Conservation (phyloP, 2,888 invertebrate genomes). For the Tineola bisselliella region DNA sequence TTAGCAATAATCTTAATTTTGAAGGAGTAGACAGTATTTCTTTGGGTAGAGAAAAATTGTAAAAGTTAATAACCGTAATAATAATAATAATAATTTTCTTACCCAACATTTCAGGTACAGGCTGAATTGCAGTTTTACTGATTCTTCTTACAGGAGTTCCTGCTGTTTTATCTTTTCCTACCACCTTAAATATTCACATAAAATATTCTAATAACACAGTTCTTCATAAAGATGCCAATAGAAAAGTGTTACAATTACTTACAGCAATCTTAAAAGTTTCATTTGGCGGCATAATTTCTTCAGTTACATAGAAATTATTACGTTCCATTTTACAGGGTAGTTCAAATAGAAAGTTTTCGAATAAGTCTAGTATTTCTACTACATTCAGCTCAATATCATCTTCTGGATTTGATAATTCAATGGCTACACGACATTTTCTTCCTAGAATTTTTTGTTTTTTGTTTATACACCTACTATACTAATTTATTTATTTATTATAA, state of each 20-base stretch:
- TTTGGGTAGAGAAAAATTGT: background rate
- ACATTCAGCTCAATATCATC: constrained; percentile 23
- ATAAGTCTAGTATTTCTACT: constrained; percentile 27
- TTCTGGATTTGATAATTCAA: constrained; percentile 25
- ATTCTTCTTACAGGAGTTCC: constrained; percentile 23
- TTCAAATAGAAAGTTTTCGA: constrained; percentile 22
- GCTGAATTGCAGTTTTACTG: constrained; percentile 27
- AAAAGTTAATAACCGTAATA: background rate
- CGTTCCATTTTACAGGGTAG: constrained; percentile 24
- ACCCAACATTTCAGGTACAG: constrained; percentile 14
- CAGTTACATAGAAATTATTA: constrained; percentile 29
- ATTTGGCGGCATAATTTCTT: constrained; percentile 26
- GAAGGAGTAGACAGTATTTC: too few relatives aligned
- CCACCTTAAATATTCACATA: constrained; percentile 28
- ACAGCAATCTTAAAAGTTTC: constrained; percentile 33
- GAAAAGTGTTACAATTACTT: constrained; percentile 18
- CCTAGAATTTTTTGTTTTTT: constrained; percentile 21
- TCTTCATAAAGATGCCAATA: too few relatives aligned
- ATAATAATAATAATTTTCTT: background rate
- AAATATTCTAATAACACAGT: too few relatives aligned
- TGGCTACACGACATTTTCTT: constrained; percentile 26
- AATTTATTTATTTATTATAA: too few relatives aligned
- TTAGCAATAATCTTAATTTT: too few relatives aligned
- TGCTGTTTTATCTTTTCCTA: constrained; percentile 24
- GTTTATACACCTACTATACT: too few relatives aligned